These are phyloP conservation scores for Trichomycterus rosablanca DNA, from an alignment of 2,113 vertebrate species.

Conservation along the genomic window DNA sequence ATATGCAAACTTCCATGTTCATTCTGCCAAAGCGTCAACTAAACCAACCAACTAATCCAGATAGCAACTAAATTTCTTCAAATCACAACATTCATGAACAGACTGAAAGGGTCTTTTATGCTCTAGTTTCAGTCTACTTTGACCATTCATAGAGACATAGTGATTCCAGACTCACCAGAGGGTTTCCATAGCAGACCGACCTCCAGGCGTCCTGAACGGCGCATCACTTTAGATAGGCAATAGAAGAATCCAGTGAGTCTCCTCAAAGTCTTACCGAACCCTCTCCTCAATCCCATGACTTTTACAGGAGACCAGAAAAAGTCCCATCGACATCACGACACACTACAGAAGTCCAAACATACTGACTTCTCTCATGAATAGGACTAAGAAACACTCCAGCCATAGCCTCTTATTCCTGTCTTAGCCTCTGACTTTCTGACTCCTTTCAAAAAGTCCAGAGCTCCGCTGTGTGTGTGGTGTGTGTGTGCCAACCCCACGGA, in stretches of 20 bases:
- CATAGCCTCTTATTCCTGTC: not conserved
- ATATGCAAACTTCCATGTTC: no score
- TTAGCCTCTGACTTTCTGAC: slow-evolving; percentile 12
- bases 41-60: not conserved
- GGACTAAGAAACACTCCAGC: not conserved
- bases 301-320: slow-evolving; percentile 4
- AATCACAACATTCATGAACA: slow-evolving; percentile 1
- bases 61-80: no score
- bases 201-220: slow-evolving; percentile 53
- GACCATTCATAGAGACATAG: no score
- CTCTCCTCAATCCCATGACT: slow-evolving; percentile 59
- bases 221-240: slow-evolving; percentile 57
- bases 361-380: not conserved
- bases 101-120: no score
- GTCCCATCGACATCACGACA: not conserved
- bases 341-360: not conserved
- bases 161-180: slow-evolving; percentile 64
- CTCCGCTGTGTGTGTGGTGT: slow-evolving; percentile 12
- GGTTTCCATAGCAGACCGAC: slow-evolving; percentile 58
- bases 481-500: slow-evolving; percentile 16
- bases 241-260: slow-evolving; percentile 58
- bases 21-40: no score
- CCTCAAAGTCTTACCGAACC: slow-evolving; percentile 53
- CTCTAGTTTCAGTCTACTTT: not conserved
- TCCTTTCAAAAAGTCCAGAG: no score